Percentiles rank a stretch among this genome's conserved stretches.
These are phyloP conservation scores for Coptotermes formosanus DNA, from an alignment of 1,140 invertebrate genomes.

Conservation along the genomic window DNA sequence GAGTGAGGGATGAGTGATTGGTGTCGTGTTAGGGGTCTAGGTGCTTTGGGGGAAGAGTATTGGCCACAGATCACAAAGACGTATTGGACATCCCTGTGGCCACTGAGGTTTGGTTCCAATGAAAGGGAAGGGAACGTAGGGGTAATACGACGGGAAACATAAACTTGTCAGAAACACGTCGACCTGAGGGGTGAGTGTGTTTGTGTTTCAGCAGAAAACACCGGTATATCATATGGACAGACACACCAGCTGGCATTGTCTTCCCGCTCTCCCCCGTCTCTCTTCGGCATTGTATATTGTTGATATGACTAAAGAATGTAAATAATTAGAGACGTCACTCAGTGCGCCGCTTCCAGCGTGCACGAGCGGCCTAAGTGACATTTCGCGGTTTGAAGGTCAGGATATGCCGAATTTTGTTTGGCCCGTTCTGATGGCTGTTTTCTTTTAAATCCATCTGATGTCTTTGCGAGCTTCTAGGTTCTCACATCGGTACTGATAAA, in stretches of 20 bases:
- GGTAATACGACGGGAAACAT: background rate
- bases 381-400: no score
- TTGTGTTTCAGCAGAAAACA: background rate
- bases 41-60: no score
- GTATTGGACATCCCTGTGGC: background rate
- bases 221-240: background rate
- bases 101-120: background rate
- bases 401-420: no score
- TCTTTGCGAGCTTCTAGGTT: no score
- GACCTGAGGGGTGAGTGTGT: background rate
- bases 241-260: background rate
- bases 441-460: no score
- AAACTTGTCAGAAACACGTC: background rate
- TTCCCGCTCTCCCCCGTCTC: background rate
- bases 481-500: no score
- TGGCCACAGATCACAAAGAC: no score
- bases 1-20: no score
- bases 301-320: background rate
- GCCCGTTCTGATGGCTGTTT: no score
- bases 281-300: background rate
- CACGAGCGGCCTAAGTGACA: background rate
- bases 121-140: background rate
- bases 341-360: background rate
- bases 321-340: background rate
- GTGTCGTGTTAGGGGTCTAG: no score